Base-by-base conservation (phyloP, 2,888 invertebrate genomes). In the Proisotoma minuta region DNA sequence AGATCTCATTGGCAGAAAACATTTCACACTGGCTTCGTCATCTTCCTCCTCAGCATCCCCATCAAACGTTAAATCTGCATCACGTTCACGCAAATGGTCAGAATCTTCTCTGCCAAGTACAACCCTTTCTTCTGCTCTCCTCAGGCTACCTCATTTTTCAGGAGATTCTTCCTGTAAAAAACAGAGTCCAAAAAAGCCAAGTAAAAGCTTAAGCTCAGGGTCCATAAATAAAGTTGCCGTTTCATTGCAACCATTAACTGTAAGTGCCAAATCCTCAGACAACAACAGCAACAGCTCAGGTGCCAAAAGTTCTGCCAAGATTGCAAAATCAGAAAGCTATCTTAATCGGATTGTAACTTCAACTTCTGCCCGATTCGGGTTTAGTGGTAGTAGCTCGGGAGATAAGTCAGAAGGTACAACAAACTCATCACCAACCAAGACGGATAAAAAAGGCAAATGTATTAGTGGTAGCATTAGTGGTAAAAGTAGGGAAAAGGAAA, bases 251-350 rank as follows among this genome's bases (percentile, higher is more conserved):
- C 34, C 34, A 26, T 26, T 50, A 24, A 57, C 59, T 20, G n/a
- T n/a, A n/a, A 18, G 43, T 43, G 43, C 43, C 43, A 43, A 43
- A 18, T 20, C 43, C 18, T 12, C 18, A 43, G 15, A 34, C 34
- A 15, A 15, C 15, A 34, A n/a, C n/a, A 43, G 4, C 43, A 12
- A 4, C 5, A 43, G 20, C 18, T 20, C 43, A 20, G 18, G 5
- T 43, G 43, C 43, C 43, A 34, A 34, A 10, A 34, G 15, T 8
- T 8, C 8, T 10, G 20, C 15, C 5, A 15, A 12, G 10, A 66
- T 62, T 67, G 66, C 73, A 64, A 73, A 71, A 60, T 73, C 73
- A 4, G 71, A 73, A 59, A 71, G 70, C 60, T 73, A 70, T 62
- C 62, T 73, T 53, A 66, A 71, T 57, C 58, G 67, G 27, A 67